phyloP scores from a whole-genome alignment of 2,797 vertebrate genomes.

The Sebastes ruberrimus region DNA sequence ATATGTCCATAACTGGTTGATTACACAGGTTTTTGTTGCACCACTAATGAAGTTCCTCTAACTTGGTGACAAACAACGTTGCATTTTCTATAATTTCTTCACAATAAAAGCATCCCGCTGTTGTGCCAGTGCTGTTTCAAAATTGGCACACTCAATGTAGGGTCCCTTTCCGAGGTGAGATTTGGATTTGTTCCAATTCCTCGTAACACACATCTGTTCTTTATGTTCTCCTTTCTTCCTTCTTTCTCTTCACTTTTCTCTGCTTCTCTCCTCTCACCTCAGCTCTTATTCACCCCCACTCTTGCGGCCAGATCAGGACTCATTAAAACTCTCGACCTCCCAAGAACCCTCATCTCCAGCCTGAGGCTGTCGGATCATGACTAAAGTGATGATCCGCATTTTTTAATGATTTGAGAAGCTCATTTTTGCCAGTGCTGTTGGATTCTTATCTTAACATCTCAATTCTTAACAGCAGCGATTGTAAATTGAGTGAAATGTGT shows the following conservation, averaged over 20 bases:
- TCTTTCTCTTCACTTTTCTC: not conserved
- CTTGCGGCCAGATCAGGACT: conserved; percentile 4
- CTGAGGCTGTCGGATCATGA: not conserved
- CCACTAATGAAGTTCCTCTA: not conserved
- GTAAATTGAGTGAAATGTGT: conserved; percentile 5
- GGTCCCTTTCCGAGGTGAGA: not conserved
- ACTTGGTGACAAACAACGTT: not conserved
- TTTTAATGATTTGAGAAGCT: not conserved
- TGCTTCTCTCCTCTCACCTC: not conserved
- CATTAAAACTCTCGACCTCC: conserved; percentile 12
- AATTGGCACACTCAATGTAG: not conserved
- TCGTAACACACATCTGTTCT: not conserved
- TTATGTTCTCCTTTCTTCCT: not conserved
- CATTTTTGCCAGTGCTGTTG: not conserved
- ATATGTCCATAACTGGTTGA: not conserved
- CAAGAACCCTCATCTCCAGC: not conserved
- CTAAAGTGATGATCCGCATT: conserved; percentile 3
- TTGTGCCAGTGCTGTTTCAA: not conserved
- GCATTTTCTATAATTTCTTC: not conserved
- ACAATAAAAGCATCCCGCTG: not conserved
- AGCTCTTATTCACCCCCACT: not conserved
- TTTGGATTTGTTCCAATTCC: not conserved
- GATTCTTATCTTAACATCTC: not conserved
- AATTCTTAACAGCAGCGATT: not conserved
- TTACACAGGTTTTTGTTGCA: not conserved